Conservation (phyloP, 2,113 vertebrate genomes). For the Aptenodytes forsteri region DNA sequence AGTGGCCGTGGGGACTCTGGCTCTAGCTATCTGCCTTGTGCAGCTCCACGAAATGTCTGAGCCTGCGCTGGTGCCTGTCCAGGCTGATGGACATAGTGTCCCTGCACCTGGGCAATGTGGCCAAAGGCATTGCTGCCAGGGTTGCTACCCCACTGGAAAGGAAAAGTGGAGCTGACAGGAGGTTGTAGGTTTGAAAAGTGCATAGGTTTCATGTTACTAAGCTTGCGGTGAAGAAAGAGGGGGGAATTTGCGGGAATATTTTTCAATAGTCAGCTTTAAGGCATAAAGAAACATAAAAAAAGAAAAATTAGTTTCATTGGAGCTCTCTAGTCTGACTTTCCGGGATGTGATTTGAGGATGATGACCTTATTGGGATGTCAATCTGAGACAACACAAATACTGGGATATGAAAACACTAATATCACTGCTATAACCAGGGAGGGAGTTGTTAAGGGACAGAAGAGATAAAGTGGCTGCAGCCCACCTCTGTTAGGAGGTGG, state of each 20-base stretch:
- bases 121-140: not conserved
- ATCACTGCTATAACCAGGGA: not conserved
- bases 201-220: not conserved
- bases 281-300: not conserved
- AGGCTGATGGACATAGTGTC: not conserved
- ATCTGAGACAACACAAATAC: not conserved
- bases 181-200: not conserved
- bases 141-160: not conserved
- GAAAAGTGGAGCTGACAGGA: not conserved
- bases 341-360: rapidly evolving
- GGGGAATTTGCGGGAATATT: not conserved
- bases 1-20: not conserved
- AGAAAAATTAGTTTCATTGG: not conserved
- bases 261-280: not conserved
- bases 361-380: not conserved
- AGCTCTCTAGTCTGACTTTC: not conserved
- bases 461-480: not conserved
- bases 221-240: not conserved
- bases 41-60: not conserved
- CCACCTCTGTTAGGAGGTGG: not conserved
- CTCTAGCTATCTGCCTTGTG: not conserved
- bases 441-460: not conserved
- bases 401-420: not conserved
- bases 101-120: not conserved
- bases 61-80: not conserved